Base-by-base conservation (phyloP, 2,888 invertebrate species). In the Torymus aiolomorphi region DNA sequence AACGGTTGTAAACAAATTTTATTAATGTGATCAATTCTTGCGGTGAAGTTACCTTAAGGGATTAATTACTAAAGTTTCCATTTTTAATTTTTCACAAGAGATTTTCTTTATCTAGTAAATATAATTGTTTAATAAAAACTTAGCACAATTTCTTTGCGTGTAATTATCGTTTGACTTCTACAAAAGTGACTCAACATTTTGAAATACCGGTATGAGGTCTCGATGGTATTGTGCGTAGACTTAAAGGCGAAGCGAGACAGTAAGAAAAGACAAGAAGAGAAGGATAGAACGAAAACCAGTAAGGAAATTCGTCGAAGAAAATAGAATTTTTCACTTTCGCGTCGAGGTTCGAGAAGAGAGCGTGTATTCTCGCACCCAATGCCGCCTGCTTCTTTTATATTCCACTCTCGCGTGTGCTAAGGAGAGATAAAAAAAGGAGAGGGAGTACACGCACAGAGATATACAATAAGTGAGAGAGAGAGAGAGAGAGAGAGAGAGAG, bases 271-370 rank as follows among this genome's bases (percentile, higher is more conserved):
- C 52, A n/a, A 61, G 51, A 71, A 16, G 13, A 52, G 62, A 20
- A 10, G 31, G 31, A 42, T 13, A 11, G 24, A 20, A n/a, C 52
- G 16, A 31, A 63, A 52, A 54, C 31, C 51, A 16, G 52, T 16
- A 69, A 59, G 61, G 49, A 71, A 71, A 66, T 71, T 71, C 61
- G 24, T 10, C 69, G 16, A 59, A 65, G 69, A 80, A 73, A 73
- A 75, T 80, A 62, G 78, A 65, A 69, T 78, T 78, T 72, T 65
- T 80, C 73, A 61, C 75, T 79, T 78, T 76, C 73, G 70, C n/a
- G 42, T 18, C 13, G 20, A 52, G 31, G 54, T 65, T n/a, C 13
- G 14, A 8, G 54, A 18, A 42, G 56, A 42, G 31, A 70, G 24
- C 16, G 13, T 61, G 16, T 31, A 31, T 31, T 31, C 31, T 3